Evolutionary conservation across 1,140 invertebrate genomes (phyloP), one percentile per base, ranked within the genome.

Genomic region (Papilio xuthus): DNA sequence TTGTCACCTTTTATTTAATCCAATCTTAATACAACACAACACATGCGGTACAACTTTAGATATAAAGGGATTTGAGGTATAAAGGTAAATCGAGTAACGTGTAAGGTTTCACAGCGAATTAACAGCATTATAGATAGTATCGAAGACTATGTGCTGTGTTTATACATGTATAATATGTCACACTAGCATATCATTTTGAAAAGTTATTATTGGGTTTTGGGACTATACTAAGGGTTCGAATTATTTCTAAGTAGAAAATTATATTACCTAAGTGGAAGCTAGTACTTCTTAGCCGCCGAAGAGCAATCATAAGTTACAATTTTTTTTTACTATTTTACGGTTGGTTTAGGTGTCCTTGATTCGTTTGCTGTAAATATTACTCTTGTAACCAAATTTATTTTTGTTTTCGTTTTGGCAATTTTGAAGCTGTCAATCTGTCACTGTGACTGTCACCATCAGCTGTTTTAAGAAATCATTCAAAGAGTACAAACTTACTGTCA

Each of bases 101-200:
- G 37, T 70, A 70, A 42, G 71, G 71, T 23, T 73, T 73, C 71
- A 12, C 13, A 20, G 37, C 41, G 42, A 73, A 73, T 73, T 73
- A 73, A 42, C 37, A 15, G 37, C 37, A 67, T 67, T 67, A 67
- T 67, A 67, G 26, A 67, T 26, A 67, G 60, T 67, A 60, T 67
- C 9, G 4, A 10, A 67, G 12, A 15, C 2, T 32, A 0, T 28
- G 12, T 28, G 4, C 12, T 2, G 23, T 28, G 53, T 56, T 9
- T 28, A 6, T 67, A 15, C 13, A 28, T 28, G 13, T 32, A 28
- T 28, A 4, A 28, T 12, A 32, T 28, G 28, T 63, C 10, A 26
- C 12, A 63, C 12, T 28, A 37, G 32, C 32, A 37, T 7, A 37
- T 7, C 4, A 37, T 37, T 37, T 37, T 37, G 32, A 6, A 37